These are phyloP conservation scores for Semnornis frantzii DNA, from an alignment of 2,113 vertebrate species.

Conservation along the genomic window DNA sequence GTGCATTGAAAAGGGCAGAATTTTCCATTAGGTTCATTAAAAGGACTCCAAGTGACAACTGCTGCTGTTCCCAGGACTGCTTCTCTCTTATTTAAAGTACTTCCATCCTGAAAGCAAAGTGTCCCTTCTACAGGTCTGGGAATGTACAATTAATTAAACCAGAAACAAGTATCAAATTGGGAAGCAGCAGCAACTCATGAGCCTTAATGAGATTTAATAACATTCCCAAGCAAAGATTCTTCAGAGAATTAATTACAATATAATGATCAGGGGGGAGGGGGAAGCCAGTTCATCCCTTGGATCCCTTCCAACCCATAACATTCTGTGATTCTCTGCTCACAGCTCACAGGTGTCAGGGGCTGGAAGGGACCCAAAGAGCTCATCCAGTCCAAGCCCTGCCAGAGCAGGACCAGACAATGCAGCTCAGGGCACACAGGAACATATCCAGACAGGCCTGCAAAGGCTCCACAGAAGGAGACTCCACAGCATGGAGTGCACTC, in stretches of 20 bases:
- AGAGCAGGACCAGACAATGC: too few species aligned
- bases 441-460: too few species aligned
- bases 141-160: conserved; percentile 62
- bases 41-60: background rate
- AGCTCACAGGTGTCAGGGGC: too few species aligned
- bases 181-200: conserved; percentile 73
- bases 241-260: conserved; percentile 67
- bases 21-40: background rate
- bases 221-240: conserved; percentile 60
- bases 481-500: too few species aligned
- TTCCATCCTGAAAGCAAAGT: background rate
- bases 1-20: background rate
- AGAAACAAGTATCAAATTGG: conserved; percentile 68
- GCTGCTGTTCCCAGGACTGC: background rate
- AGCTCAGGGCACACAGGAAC: too few species aligned
- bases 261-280: background rate
- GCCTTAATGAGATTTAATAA: conserved; percentile 68
- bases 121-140: conserved; percentile 14
- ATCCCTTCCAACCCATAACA: too few species aligned
- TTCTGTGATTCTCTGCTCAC: too few species aligned
- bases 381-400: too few species aligned
- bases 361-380: too few species aligned
- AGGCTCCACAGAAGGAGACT: too few species aligned
- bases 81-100: background rate
- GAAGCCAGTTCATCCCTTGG: background rate